phyloP scores from a whole-genome alignment of 2,888 invertebrate genomes.

The Chrysolina haemoptera region DNA sequence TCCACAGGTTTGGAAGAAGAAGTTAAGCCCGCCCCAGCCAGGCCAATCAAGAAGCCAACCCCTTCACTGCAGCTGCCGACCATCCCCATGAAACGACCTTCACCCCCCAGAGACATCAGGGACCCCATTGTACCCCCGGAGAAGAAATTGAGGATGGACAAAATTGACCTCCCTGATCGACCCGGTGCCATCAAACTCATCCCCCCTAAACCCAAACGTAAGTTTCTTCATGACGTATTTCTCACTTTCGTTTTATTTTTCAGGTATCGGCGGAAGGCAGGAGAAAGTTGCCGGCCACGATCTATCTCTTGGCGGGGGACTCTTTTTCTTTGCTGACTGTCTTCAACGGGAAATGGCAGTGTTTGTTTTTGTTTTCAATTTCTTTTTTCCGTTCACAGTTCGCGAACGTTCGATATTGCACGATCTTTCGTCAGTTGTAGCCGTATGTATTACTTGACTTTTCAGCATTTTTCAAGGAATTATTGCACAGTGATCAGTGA shows the following conservation, averaged over 20 bases:
- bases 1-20: constrained; percentile 93
- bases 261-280: constrained; percentile 55
- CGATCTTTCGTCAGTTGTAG: constrained; percentile 9
- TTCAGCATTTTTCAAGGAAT: constrained; percentile 28
- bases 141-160: constrained; percentile 82
- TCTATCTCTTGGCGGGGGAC: constrained; percentile 50
- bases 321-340: constrained; percentile 55
- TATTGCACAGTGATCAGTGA: constrained; percentile 40
- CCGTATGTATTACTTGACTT: constrained; percentile 41
- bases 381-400: constrained; percentile 48
- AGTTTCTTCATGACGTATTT: constrained; percentile 71
- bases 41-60: constrained; percentile 76
- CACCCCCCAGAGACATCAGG: constrained; percentile 63
- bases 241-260: constrained; percentile 60
- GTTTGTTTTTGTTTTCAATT: constrained; percentile 48
- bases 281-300: constrained; percentile 50
- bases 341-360: constrained; percentile 51
- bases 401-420: constrained; percentile 36
- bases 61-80: constrained; percentile 68
- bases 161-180: constrained; percentile 74
- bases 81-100: constrained; percentile 66
- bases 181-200: constrained; percentile 90
- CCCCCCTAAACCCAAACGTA: constrained; percentile 92
- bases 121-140: constrained; percentile 74
- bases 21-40: constrained; percentile 87